A percentile compares a stretch with the other conserved stretches of the same genome.
Conservation (phyloP, 2,113 vertebrate species). For the Dendropsophus ebraccatus region DNA sequence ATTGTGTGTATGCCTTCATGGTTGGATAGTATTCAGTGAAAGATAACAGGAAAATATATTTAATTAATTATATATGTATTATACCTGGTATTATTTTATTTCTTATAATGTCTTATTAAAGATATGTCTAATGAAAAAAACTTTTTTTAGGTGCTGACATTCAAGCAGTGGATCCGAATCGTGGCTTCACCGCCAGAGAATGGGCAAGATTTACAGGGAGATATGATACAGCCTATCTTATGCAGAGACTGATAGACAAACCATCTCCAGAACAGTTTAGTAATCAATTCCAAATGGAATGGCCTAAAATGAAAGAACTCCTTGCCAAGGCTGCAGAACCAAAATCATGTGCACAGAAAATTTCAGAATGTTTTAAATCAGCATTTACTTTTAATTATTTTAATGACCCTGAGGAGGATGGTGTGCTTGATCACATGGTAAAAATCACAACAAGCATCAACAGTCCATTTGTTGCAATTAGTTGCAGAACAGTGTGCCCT, state of each 20-base stretch:
- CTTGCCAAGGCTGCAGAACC: conserved; percentile 78
- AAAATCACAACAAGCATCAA: conserved; percentile 84
- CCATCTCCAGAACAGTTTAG: conserved; percentile 83
- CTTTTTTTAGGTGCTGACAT: conserved; percentile 83
- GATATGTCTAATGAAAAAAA: not conserved
- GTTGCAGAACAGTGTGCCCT: conserved; percentile 87
- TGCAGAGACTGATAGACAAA: conserved; percentile 82
- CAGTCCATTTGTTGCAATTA: conserved; percentile 84
- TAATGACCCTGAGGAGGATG: conserved; percentile 81
- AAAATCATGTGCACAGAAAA: conserved; percentile 83
- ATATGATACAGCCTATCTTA: conserved; percentile 81
- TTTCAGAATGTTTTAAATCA: conserved; percentile 77
- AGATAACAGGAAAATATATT: not conserved
- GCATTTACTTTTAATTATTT: conserved; percentile 75
- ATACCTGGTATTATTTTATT: not conserved
- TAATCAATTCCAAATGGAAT: conserved; percentile 82
- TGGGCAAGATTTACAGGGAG: conserved; percentile 94
- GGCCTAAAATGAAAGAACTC: conserved; percentile 79
- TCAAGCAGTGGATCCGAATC: conserved; percentile 80
- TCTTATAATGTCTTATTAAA: no score
- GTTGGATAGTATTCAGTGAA: no score
- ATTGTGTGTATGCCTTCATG: no score
- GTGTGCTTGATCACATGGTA: conserved; percentile 92
- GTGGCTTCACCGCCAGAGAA: conserved; percentile 84
- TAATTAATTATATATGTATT: not conserved